These are phyloP conservation scores for Seriola dumerili DNA, from an alignment of 2,113 vertebrate species.

Conservation along the genomic window DNA sequence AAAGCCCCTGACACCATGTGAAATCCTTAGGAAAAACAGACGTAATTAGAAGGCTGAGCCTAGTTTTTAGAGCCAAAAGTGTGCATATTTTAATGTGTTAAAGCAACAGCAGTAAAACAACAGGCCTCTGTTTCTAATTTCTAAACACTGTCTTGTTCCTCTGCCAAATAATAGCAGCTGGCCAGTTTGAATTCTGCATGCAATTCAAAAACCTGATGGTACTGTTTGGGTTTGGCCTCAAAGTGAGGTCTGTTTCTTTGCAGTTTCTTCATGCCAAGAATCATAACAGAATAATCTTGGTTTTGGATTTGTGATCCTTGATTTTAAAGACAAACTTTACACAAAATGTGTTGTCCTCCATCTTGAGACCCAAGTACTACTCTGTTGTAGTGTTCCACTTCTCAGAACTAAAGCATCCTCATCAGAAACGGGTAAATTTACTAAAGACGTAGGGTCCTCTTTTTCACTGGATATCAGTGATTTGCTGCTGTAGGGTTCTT, in stretches of 20 bases:
- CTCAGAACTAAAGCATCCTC: background rate
- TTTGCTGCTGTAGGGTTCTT: background rate
- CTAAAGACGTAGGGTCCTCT: background rate
- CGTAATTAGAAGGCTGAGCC: constrained; percentile 46
- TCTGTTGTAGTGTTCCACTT: background rate
- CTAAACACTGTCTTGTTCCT: constrained; percentile 21
- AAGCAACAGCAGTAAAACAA: constrained; percentile 51
- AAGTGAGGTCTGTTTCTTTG: constrained; percentile 1
- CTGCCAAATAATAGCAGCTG: constrained; percentile 43
- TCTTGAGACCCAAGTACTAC: background rate
- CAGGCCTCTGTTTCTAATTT: constrained; percentile 50
- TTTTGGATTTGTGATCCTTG: background rate
- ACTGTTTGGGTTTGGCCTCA: constrained; percentile 4
- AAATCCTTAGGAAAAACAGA: constrained; percentile 60
- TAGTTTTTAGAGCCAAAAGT: constrained; percentile 28
- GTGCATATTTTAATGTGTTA: constrained; percentile 33
- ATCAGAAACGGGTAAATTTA: background rate
- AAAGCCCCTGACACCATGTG: constrained; percentile 58
- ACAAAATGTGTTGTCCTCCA: background rate
- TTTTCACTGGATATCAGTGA: background rate
- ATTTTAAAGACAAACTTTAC: background rate
- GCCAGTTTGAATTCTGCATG: constrained; percentile 14
- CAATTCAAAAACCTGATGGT: constrained; percentile 8
- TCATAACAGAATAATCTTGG: background rate
- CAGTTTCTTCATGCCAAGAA: background rate